Percentiles rank a stretch among this genome's conserved stretches.
These are phyloP conservation scores for Vanacampus margaritifer DNA, from an alignment of 2,113 vertebrate genomes.

Conservation along the genomic window DNA sequence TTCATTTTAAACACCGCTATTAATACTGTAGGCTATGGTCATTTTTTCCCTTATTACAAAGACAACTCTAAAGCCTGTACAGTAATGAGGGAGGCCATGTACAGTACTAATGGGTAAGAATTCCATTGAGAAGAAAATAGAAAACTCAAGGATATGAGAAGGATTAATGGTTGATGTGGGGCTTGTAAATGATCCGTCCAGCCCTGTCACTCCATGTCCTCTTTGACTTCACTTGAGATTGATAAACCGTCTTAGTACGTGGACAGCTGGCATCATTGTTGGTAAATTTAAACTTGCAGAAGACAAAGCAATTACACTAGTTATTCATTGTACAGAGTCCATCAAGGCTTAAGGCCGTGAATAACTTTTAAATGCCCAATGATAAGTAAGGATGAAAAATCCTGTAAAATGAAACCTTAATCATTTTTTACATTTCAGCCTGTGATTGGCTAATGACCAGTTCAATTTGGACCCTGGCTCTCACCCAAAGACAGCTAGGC, in stretches of 20 bases:
- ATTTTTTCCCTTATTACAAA: constrained; percentile 42
- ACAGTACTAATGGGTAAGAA: constrained; percentile 58
- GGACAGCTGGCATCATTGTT: constrained; percentile 30
- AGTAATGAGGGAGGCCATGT: constrained; percentile 50
- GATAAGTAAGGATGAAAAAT: no score
- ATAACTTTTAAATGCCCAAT: background rate
- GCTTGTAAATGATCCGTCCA: constrained; percentile 57
- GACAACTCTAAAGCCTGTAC: constrained; percentile 35
- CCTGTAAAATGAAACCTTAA: no score
- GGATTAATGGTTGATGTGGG: constrained; percentile 68
- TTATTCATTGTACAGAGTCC: constrained; percentile 44
- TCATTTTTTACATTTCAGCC: no score
- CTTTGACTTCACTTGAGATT: constrained; percentile 17
- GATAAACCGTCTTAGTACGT: constrained; percentile 40
- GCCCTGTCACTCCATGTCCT: constrained; percentile 25
- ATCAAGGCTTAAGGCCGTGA: constrained; percentile 2
- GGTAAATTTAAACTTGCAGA: constrained; percentile 49
- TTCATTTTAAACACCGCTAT: constrained; percentile 5
- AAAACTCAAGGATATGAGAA: constrained; percentile 60
- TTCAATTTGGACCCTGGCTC: no score
- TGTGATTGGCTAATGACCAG: no score
- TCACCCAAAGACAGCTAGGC: no score
- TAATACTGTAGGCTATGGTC: constrained; percentile 42
- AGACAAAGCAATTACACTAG: constrained; percentile 20
- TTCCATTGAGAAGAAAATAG: constrained; percentile 63